Percentiles rank a stretch among this genome's conserved stretches.
Evolutionary conservation across 2,888 invertebrate genomes (phyloP).

Genomic region (Eupithecia insigniata): DNA sequence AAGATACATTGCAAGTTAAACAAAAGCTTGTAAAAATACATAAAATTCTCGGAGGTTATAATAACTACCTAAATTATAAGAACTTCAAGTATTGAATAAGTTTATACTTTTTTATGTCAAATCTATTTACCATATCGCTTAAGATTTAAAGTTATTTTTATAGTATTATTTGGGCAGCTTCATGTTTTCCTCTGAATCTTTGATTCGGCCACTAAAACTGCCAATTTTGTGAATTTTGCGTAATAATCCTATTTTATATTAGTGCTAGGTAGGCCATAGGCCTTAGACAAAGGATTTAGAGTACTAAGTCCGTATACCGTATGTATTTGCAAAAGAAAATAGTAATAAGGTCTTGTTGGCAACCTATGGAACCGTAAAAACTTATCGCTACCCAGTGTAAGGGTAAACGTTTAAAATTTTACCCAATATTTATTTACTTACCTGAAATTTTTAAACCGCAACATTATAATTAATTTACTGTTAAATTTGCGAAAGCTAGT

Average conservation of each 20-base stretch:
- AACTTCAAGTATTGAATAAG: background rate
- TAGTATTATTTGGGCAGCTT: constrained; percentile 36
- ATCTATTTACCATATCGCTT: constrained; percentile 7
- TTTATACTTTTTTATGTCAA: background rate
- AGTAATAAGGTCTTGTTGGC: background rate
- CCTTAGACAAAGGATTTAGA: background rate
- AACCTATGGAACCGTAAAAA: background rate
- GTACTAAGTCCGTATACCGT: background rate
- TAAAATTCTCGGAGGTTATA: no score
- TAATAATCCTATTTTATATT: constrained; percentile 14
- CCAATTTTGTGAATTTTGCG: constrained; percentile 25
- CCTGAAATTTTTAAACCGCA: background rate
- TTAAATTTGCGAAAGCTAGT: background rate
- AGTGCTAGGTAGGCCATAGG: constrained; percentile 28
- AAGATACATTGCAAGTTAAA: no score
- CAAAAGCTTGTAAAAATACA: no score
- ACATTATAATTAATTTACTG: background rate
- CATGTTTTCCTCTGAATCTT: constrained; percentile 5
- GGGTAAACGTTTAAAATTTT: background rate
- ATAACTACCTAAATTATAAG: background rate
- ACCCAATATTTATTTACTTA: background rate
- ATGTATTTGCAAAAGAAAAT: background rate
- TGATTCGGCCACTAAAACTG: constrained; percentile 19
- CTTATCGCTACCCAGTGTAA: background rate
- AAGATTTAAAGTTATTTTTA: constrained; percentile 27